Percentiles rank a stretch among this genome's conserved stretches.
Conservation (phyloP, 2,113 vertebrate species). For the Albula glossodonta region DNA sequence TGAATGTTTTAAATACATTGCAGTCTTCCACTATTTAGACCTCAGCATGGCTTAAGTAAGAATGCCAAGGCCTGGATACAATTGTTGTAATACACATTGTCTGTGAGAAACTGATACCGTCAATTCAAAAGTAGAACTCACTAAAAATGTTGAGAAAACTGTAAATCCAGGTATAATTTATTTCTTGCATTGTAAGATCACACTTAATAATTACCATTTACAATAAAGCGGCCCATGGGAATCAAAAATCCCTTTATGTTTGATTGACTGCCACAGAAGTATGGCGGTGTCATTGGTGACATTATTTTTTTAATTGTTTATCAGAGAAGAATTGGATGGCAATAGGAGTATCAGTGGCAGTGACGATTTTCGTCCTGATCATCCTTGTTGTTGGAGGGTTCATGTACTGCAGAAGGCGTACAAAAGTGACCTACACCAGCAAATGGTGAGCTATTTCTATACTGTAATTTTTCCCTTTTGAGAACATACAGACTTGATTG, state of each 20-base stretch:
- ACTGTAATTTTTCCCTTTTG: too few species aligned
- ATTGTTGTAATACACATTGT: background rate
- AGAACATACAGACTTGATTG: background rate
- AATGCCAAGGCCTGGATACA: background rate
- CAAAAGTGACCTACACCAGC: slow-evolving; percentile 23
- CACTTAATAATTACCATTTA: too few species aligned
- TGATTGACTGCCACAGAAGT: background rate
- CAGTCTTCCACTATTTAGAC: too few species aligned
- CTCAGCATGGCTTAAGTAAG: too few species aligned
- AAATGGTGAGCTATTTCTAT: slow-evolving; percentile 64
- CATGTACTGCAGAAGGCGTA: slow-evolving; percentile 54
- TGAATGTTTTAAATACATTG: background rate
- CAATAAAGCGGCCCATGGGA: too few species aligned
- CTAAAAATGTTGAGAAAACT: too few species aligned
- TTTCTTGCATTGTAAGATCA: too few species aligned
- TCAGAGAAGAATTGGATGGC: slow-evolving; percentile 54
- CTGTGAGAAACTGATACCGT: too few species aligned
- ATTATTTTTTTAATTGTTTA: slow-evolving; percentile 2
- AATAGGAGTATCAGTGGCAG: slow-evolving; percentile 48
- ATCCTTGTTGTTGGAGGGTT: slow-evolving; percentile 36
- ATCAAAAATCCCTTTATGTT: too few species aligned
- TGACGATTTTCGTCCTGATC: slow-evolving; percentile 50
- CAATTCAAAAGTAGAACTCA: too few species aligned
- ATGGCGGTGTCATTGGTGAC: background rate
- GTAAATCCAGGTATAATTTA: too few species aligned